A percentile compares a stretch with the other conserved stretches of the same genome.
Conservation (phyloP, 2,888 invertebrate genomes). For the Altica lythri region DNA sequence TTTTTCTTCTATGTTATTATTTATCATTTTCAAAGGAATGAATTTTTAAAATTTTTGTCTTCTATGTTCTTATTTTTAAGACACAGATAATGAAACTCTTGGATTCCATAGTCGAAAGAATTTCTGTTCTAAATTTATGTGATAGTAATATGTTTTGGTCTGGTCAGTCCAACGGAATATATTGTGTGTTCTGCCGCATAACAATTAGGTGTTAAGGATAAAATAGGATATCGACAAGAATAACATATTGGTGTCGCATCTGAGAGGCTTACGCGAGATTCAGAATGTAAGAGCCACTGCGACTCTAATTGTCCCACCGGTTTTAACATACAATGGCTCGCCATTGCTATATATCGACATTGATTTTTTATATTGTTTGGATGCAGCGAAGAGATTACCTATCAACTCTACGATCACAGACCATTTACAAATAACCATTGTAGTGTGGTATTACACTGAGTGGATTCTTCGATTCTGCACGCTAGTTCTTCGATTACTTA, state of each 20-base stretch:
- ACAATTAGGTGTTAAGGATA: conserved; percentile 19
- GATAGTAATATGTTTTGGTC: too few species aligned
- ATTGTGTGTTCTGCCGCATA: conserved; percentile 11
- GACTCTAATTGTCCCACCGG: conserved; percentile 52
- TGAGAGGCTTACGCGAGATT: conserved; percentile 39
- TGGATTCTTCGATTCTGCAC: conserved; percentile 19
- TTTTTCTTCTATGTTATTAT: too few species aligned
- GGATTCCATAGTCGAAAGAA: too few species aligned
- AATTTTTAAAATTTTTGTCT: too few species aligned
- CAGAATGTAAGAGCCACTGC: conserved; percentile 44
- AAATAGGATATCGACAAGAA: conserved; percentile 22
- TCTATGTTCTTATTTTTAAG: too few species aligned
- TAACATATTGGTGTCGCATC: conserved; percentile 42
- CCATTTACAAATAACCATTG: conserved; percentile 57
- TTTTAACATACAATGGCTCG: conserved; percentile 54
- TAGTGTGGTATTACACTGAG: conserved; percentile 35
- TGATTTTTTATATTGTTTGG: conserved; percentile 55
- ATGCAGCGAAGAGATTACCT: conserved; percentile 53
- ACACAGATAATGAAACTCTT: too few species aligned
- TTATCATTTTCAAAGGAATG: too few species aligned
- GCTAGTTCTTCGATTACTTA: conserved; percentile 19
- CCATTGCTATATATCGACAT: conserved; percentile 51
- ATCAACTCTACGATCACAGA: conserved; percentile 53
- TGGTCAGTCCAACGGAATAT: too few species aligned
- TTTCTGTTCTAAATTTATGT: too few species aligned